phyloP scores from a whole-genome alignment of 2,888 invertebrate genomes.

The Phymatocera aterrima region DNA sequence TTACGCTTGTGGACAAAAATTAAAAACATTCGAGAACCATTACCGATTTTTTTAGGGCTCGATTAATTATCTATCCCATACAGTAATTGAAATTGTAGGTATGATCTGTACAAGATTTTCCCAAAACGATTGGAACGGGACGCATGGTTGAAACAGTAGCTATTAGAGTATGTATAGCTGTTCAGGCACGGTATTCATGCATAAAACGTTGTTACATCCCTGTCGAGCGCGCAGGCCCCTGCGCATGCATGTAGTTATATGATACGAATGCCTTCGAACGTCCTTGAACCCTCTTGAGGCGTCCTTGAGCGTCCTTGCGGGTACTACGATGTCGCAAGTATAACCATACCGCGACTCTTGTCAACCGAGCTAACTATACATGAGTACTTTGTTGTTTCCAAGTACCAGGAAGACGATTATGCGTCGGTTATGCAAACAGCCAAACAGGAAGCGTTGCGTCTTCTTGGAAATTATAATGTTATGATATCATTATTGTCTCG shows the following conservation, averaged over 20 bases:
- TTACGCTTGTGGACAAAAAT: no score
- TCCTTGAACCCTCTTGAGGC: conserved; percentile 35
- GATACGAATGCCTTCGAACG: conserved; percentile 34
- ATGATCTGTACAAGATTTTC: no score
- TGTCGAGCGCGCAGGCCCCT: conserved; percentile 1
- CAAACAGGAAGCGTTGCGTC: not conserved
- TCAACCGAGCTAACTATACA: no score
- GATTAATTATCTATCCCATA: no score
- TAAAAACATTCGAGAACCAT: no score
- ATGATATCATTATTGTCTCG: not conserved
- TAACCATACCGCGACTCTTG: conserved; percentile 6
- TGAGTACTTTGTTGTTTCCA: not conserved
- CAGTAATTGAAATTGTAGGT: no score
- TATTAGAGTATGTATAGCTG: no score
- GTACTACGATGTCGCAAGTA: not conserved
- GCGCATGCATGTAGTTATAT: conserved; percentile 29
- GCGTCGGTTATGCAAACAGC: no score
- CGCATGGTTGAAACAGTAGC: not conserved
- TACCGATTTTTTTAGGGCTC: no score
- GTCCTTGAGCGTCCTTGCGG: conserved; percentile 38
- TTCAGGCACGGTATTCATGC: not conserved
- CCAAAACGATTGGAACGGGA: no score
- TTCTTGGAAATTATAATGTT: not conserved
- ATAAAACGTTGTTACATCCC: not conserved
- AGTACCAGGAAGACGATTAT: not conserved